These are phyloP conservation scores for Crotalus horridus DNA, from an alignment of 2,113 vertebrate species.

Conservation along the genomic window DNA sequence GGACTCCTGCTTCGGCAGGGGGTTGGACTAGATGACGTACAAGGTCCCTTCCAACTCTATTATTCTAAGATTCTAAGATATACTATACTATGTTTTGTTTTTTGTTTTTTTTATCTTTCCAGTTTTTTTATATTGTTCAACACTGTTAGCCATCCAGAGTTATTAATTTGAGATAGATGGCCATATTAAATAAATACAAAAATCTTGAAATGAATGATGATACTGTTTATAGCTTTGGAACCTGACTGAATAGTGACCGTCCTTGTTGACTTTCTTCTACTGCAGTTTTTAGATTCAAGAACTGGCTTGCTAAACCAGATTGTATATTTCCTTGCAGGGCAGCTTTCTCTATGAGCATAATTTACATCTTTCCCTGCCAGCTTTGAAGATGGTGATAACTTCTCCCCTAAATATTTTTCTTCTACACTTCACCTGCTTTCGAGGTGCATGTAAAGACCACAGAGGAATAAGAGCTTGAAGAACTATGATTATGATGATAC, in stretches of 20 bases:
- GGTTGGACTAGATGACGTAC: too few relatives aligned
- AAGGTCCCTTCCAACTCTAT: too few relatives aligned
- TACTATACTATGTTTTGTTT: neutral
- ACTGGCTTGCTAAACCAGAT: neutral
- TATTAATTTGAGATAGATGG: neutral
- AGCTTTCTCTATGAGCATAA: neutral
- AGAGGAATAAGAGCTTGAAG: neutral
- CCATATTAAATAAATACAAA: neutral
- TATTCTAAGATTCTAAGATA: too few relatives aligned
- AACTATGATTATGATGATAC: neutral
- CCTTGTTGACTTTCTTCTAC: neutral
- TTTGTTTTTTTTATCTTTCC: neutral
- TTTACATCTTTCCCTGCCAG: neutral
- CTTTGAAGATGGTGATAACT: neutral
- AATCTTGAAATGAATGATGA: neutral
- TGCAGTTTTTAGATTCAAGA: neutral
- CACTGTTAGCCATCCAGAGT: neutral
- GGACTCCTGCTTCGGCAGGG: too few relatives aligned
- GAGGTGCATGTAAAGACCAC: neutral
- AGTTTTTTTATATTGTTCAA: neutral
- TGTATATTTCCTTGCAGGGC: neutral
- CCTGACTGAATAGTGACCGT: neutral
- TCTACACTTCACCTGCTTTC: neutral
- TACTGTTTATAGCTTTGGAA: neutral
- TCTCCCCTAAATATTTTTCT: neutral